These are phyloP conservation scores for Uropetala carovei DNA, from an alignment of 2,888 invertebrate genomes.

Conservation along the genomic window DNA sequence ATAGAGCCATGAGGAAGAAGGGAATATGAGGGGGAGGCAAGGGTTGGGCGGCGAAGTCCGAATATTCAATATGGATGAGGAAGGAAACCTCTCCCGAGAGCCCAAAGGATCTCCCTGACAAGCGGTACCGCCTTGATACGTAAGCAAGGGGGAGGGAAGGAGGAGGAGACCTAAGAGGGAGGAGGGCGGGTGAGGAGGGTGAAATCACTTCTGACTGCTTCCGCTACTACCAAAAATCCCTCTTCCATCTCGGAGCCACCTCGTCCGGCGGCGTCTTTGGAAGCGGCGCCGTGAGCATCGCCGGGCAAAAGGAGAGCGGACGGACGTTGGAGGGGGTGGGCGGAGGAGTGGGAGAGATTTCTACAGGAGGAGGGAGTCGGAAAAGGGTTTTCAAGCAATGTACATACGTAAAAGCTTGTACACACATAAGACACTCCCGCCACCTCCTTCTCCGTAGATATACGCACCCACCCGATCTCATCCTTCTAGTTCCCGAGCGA, in stretches of 20 bases:
- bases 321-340: background rate
- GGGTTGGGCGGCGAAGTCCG: slow-evolving; percentile 2
- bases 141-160: background rate
- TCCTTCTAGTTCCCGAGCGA: slow-evolving; percentile 7
- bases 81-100: slow-evolving; percentile 25
- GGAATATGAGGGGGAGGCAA: background rate
- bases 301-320: slow-evolving; percentile 3
- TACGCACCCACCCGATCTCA: background rate
- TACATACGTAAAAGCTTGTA: slow-evolving; percentile 32
- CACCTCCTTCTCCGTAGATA: background rate
- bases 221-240: slow-evolving; percentile 17
- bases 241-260: slow-evolving; percentile 35
- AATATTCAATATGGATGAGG: slow-evolving; percentile 58
- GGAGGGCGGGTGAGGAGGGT: background rate
- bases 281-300: slow-evolving; percentile 3
- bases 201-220: slow-evolving; percentile 16
- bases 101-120: slow-evolving; percentile 27
- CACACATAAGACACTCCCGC: slow-evolving; percentile 2
- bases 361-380: background rate
- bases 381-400: slow-evolving; percentile 9
- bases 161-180: background rate
- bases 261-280: slow-evolving; percentile 17
- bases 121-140: slow-evolving; percentile 40
- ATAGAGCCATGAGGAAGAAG: background rate
- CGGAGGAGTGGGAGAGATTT: background rate